Evolutionary conservation across 37 sponge, comb jelly and placozoan species (phyloP).

Genomic region (Hexactinellida sp.): DNA sequence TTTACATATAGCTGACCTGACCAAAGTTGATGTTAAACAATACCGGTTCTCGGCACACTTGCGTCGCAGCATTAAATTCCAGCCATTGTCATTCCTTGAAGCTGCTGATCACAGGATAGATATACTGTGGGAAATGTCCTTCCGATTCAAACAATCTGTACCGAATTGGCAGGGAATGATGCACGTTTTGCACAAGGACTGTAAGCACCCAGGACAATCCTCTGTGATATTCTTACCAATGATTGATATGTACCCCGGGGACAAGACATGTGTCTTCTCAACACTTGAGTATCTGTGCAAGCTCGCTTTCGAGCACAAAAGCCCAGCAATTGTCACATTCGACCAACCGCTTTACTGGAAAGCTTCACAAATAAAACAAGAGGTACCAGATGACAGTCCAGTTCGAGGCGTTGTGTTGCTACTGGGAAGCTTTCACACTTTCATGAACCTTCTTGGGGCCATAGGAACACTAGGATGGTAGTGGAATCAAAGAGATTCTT

Average conservation of each 20-base stretch:
- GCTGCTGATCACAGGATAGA: background rate
- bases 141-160: background rate
- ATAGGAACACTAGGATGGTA: no score
- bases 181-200: no score
- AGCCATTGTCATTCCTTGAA: background rate
- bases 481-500: no score
- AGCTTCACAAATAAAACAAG: constrained; percentile 11
- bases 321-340: constrained; percentile 16
- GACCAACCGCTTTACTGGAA: background rate
- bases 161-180: background rate
- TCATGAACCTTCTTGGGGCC: no score
- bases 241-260: background rate
- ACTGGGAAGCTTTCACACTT: background rate
- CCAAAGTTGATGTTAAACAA: constrained; percentile 7
- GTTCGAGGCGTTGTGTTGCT: background rate
- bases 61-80: background rate
- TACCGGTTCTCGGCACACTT: background rate
- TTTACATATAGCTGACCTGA: constrained; percentile 16
- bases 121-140: background rate
- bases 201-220: constrained; percentile 1
- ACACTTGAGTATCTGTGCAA: background rate
- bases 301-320: background rate
- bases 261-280: background rate
- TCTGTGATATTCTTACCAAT: background rate
- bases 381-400: background rate